These are phyloP conservation scores for Xylocampa areola DNA, from an alignment of 2,888 invertebrate species.

Conservation along the genomic window DNA sequence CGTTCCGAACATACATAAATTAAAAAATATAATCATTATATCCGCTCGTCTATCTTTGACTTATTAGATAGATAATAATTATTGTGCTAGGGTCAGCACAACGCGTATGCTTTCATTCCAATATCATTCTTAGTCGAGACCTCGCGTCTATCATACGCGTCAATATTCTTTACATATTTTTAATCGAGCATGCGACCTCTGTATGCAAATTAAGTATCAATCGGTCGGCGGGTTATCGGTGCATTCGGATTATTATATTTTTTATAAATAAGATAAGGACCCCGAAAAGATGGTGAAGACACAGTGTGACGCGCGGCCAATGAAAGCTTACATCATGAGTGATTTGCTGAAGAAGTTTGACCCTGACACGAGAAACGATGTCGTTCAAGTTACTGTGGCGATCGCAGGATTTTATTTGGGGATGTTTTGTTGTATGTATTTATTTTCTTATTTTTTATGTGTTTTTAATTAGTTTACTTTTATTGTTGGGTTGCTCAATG, in stretches of 20 bases:
- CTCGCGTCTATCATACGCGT: slow-evolving; percentile 68
- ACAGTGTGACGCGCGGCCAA: slow-evolving; percentile 79
- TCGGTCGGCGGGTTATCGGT: slow-evolving; percentile 82
- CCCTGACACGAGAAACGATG: slow-evolving; percentile 78
- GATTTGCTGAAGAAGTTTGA: slow-evolving; percentile 83
- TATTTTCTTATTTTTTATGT: slow-evolving; percentile 41
- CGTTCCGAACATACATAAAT: slow-evolving; percentile 17
- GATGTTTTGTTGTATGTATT: slow-evolving; percentile 81
- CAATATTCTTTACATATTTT: slow-evolving; percentile 51
- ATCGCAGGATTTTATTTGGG: slow-evolving; percentile 82
- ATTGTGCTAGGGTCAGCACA: slow-evolving; percentile 63
- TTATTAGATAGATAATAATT: slow-evolving; percentile 56
- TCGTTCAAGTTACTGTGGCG: slow-evolving; percentile 77
- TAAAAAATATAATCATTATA: slow-evolving; percentile 38
- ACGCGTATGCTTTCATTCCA: slow-evolving; percentile 57
- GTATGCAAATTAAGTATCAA: slow-evolving; percentile 73
- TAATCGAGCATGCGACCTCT: slow-evolving; percentile 63
- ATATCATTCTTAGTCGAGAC: slow-evolving; percentile 63
- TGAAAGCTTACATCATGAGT: slow-evolving; percentile 87
- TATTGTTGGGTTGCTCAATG: neutral
- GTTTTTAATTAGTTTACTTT: slow-evolving; percentile 8
- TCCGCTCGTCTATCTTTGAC: slow-evolving; percentile 41
- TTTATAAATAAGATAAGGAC: slow-evolving; percentile 60
- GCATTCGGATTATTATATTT: slow-evolving; percentile 69
- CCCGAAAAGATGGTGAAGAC: slow-evolving; percentile 78